phyloP scores from a whole-genome alignment of 2,797 vertebrate genomes.

The Nyctibius grandis region DNA sequence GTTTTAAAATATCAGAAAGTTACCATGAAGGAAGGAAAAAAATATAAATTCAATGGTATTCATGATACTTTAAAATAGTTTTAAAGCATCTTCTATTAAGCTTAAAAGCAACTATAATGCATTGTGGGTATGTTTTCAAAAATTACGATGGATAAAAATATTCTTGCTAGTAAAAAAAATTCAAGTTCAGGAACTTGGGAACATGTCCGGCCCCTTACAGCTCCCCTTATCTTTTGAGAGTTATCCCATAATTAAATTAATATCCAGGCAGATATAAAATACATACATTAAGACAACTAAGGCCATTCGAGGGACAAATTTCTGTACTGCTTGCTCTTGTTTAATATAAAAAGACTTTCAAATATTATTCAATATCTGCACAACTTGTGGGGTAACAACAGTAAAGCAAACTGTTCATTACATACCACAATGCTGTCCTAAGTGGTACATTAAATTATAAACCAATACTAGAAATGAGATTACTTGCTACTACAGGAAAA shows the following conservation, averaged over 20 bases:
- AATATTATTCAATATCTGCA: not conserved
- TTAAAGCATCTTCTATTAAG: not conserved
- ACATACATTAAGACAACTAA: not conserved
- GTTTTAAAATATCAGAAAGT: not conserved
- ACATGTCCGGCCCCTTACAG: not conserved
- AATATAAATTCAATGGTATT: not conserved
- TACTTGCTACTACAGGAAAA: not conserved
- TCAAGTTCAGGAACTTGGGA: not conserved
- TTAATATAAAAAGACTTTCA: not conserved
- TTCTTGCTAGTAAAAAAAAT: not conserved
- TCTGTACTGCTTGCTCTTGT: not conserved
- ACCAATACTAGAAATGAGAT: not conserved
- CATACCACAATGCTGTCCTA: not conserved
- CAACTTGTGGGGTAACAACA: not conserved
- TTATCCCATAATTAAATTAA: not conserved
- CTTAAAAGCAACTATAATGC: not conserved
- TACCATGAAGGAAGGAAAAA: not conserved
- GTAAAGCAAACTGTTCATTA: not conserved
- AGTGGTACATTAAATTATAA: not conserved
- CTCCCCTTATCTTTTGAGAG: not conserved
- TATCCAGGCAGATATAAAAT: not conserved
- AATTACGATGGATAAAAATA: not conserved
- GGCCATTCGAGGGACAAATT: not conserved
- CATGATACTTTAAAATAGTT: not conserved
- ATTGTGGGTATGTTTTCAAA: not conserved